Percentiles rank a stretch among this genome's conserved stretches.
These are phyloP conservation scores for Criorhina ranunculi DNA, from an alignment of 2,888 invertebrate genomes.

Conservation along the genomic window DNA sequence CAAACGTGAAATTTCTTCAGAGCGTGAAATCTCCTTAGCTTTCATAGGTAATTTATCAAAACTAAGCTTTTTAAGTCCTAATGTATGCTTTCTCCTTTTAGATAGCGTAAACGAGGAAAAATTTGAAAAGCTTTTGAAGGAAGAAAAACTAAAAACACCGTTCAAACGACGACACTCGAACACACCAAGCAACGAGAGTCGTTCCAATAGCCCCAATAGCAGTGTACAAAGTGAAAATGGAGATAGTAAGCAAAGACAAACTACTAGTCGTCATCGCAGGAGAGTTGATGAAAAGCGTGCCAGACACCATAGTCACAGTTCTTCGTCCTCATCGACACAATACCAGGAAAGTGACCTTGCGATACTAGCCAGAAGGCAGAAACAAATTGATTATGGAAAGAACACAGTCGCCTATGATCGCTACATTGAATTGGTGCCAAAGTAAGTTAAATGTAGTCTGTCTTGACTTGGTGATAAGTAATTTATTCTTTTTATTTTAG, in stretches of 20 bases:
- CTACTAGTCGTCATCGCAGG: conserved; percentile 42
- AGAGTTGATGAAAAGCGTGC: conserved; percentile 81
- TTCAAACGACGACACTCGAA: conserved; percentile 83
- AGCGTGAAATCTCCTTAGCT: conserved; percentile 80
- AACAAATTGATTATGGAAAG: conserved; percentile 98
- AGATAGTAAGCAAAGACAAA: conserved; percentile 40
- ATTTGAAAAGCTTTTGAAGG: conserved; percentile 82
- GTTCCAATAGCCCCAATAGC: conserved; percentile 82
- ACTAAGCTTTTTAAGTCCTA: not conserved
- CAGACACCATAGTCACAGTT: conserved; percentile 81
- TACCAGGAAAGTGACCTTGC: conserved; percentile 89
- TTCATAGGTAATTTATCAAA: conserved; percentile 72
- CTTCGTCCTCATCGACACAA: conserved; percentile 80
- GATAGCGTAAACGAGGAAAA: conserved; percentile 83
- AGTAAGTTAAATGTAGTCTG: conserved; percentile 85
- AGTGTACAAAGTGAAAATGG: conserved; percentile 72
- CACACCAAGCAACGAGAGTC: conserved; percentile 81
- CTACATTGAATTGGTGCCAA: conserved; percentile 89
- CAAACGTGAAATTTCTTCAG: conserved; percentile 75
- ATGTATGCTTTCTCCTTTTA: conserved; percentile 75
- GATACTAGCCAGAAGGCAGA: conserved; percentile 91
- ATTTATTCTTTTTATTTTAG: conserved; percentile 83
- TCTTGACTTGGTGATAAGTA: not conserved
- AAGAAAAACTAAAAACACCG: conserved; percentile 84
- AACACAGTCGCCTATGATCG: conserved; percentile 94